A percentile compares a stretch with the other conserved stretches of the same genome.
Conservation (phyloP, 2,797 vertebrate genomes). For the Clarias laeviceps region DNA sequence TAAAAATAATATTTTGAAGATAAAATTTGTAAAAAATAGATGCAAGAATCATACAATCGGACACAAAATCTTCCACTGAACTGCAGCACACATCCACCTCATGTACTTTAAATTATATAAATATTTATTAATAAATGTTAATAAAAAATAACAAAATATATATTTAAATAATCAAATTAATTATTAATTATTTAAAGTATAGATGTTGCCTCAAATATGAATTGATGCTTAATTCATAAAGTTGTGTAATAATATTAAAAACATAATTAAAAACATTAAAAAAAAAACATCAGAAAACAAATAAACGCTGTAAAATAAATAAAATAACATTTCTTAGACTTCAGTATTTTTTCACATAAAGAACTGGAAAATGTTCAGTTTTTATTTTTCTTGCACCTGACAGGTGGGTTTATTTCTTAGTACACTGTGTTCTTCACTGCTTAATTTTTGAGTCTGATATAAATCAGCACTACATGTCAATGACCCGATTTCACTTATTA, state of each 20-base stretch:
- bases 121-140: too few relatives aligned
- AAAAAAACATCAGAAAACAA: not conserved
- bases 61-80: not conserved
- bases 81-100: not conserved
- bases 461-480: not conserved
- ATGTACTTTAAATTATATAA: not conserved
- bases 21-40: slow-evolving; percentile 5
- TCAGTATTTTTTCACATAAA: not conserved
- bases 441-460: not conserved
- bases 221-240: not conserved
- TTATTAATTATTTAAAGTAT: not conserved
- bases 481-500: not conserved
- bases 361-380: too few relatives aligned
- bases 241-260: not conserved
- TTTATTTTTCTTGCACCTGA: not conserved
- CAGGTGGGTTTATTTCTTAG: not conserved
- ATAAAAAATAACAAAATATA: too few relatives aligned
- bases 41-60: not conserved
- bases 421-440: not conserved
- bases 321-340: not conserved
- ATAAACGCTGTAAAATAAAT: not conserved
- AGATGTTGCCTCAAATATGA: not conserved
- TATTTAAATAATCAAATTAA: too few relatives aligned
- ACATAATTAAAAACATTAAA: not conserved
- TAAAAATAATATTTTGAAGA: too few relatives aligned